Base-by-base conservation (phyloP, 2,113 vertebrate species). In the Pontoporia blainvillei region DNA sequence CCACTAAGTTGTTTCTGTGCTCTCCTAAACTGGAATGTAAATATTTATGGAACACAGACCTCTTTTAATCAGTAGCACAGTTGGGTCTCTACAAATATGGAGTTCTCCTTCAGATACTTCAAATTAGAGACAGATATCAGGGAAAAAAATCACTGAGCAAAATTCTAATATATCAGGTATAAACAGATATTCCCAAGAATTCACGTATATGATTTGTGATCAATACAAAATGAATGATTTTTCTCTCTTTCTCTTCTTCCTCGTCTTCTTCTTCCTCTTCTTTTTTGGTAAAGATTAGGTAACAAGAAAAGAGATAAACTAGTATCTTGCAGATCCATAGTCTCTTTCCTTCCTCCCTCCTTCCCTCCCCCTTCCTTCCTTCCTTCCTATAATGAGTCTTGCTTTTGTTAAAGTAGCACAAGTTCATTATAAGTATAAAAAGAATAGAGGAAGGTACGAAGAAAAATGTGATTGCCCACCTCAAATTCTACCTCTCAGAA, bases 11-110 rank as follows among this genome's bases (percentile, higher is more conserved):
- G 84, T 97, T 95, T 97, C 86, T 92, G 29, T 66, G 87, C 36
- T 96, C 90, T 97, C 44, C 34, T 90, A 87, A 83, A 96, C 62
- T 25, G 87, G 84, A 87, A 79, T 91, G 92, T 96, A 97, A 97
- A 96, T 98, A 97, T 98, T 97, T 96, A 96, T 95, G 75, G 91
- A 95, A 85, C 87, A 66, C 62, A 96, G 61, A 52, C 71, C 76
- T 96, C 90, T 73, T 96, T 94, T 97, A 97, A 96, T 97, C 96
- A 96, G 96, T 64, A 71, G 94, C 96, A 97, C 87, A 97, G 95
- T 96, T 96, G 96, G 89, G 62, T 52, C 91, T 96, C 89, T 84
- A 39, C 82, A 98, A 92, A 96, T 93, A 87, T 2, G 44, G 46
- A 95, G 62, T 90, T 96, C 92, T 97, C n/a, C 92, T 97, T 87